Evolutionary conservation across 2,797 vertebrate species (phyloP).

Genomic region (Pseudochromis fuscus): DNA sequence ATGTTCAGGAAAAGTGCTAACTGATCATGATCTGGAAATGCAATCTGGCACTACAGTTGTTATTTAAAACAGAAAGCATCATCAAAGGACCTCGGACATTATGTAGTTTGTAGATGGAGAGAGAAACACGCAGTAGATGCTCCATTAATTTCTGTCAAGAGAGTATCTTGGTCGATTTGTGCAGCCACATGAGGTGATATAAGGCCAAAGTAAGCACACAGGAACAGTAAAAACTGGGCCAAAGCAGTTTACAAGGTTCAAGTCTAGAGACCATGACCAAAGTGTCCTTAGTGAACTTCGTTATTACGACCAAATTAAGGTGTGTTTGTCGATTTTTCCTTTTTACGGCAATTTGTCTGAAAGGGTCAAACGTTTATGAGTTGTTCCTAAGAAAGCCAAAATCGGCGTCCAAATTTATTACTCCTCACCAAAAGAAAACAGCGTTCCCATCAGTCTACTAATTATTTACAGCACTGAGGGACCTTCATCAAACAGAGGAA

Average conservation of each 20-base stretch:
- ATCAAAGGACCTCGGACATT: slow-evolving; percentile 35
- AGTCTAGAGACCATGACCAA: slow-evolving; percentile 43
- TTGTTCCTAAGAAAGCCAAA: slow-evolving; percentile 40
- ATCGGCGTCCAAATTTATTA: slow-evolving; percentile 27
- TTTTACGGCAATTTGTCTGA: slow-evolving; percentile 10
- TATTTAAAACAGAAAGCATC: slow-evolving; percentile 25
- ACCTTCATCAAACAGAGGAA: slow-evolving; percentile 12
- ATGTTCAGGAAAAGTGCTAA: too few relatives aligned
- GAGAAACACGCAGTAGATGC: slow-evolving; percentile 26
- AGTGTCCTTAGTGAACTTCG: slow-evolving; percentile 48
- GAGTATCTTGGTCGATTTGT: slow-evolving; percentile 61
- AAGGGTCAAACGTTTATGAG: slow-evolving; percentile 39
- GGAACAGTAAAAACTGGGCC: slow-evolving; percentile 56
- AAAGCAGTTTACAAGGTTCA: slow-evolving; percentile 49
- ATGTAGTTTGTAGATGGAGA: slow-evolving; percentile 22
- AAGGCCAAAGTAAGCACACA: slow-evolving; percentile 75
- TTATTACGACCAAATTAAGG: slow-evolving; percentile 19
- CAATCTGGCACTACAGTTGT: too few relatives aligned
- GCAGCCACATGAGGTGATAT: slow-evolving; percentile 65
- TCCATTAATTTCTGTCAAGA: slow-evolving; percentile 60
- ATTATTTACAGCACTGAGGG: slow-evolving; percentile 43
- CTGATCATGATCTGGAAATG: slow-evolving; percentile 9
- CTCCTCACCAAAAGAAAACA: slow-evolving; percentile 32
- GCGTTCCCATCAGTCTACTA: slow-evolving; percentile 12
- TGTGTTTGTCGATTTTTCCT: background rate